Evolutionary conservation across 2,113 vertebrate genomes (phyloP).

Genomic region (Lophochroa leadbeateri): DNA sequence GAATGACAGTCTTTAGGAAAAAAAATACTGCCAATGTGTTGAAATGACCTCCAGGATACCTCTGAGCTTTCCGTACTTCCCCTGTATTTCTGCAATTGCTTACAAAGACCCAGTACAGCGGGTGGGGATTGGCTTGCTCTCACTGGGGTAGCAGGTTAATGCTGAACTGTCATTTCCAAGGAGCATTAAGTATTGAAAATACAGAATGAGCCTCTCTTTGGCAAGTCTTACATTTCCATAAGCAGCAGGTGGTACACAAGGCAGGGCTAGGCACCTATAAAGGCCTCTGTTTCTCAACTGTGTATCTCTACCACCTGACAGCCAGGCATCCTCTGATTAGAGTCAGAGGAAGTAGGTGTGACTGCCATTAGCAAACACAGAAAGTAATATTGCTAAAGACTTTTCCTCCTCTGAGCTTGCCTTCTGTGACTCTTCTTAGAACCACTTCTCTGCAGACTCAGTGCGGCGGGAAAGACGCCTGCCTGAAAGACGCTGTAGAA

Average conservation of each 20-base stretch:
- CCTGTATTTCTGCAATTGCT: neutral
- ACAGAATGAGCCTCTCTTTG: neutral
- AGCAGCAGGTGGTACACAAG: constrained; percentile 55
- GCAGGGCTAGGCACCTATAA: constrained; percentile 23
- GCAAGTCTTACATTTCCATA: constrained; percentile 54
- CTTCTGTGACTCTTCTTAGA: neutral
- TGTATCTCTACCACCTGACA: constrained; percentile 40
- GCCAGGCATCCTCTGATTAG: constrained; percentile 10
- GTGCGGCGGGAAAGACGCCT: neutral
- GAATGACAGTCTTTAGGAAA: neutral
- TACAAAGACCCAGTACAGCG: neutral
- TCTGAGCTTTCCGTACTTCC: neutral
- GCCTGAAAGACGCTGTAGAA: neutral
- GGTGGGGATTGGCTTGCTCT: neutral
- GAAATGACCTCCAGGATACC: neutral
- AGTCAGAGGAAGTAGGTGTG: constrained; percentile 59
- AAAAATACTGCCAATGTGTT: neutral
- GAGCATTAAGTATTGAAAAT: constrained; percentile 69
- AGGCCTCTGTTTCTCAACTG: constrained; percentile 33
- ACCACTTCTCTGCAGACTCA: neutral
- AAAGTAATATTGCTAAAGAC: neutral
- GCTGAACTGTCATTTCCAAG: constrained; percentile 51
- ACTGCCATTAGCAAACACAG: constrained; percentile 31
- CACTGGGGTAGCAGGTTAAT: neutral
- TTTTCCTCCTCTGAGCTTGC: neutral